Evolutionary conservation across 2,113 vertebrate genomes (phyloP).

Genomic region (Oophaga pumilio): DNA sequence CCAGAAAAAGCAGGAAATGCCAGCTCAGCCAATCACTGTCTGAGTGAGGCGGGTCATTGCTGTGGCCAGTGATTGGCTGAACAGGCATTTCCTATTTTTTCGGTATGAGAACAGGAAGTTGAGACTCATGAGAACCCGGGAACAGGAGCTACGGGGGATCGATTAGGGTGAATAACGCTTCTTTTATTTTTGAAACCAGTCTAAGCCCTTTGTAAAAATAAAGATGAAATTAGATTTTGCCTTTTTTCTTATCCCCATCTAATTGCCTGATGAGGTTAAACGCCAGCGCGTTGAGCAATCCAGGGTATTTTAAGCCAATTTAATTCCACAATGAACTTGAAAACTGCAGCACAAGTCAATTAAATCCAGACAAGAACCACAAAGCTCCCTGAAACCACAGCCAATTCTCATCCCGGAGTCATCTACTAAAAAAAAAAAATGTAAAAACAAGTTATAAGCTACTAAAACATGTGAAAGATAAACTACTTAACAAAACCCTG

Average conservation of each 20-base stretch:
- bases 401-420: neutral
- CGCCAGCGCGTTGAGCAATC: neutral
- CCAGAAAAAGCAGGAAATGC: no score
- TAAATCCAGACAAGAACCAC: neutral
- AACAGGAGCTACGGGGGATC: no score
- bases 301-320: slow-evolving; percentile 5
- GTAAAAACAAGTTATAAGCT: slow-evolving; percentile 2
- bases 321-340: slow-evolving; percentile 26
- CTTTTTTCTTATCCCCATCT: neutral
- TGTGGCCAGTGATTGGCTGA: no score
- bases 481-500: neutral
- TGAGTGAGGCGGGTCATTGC: no score
- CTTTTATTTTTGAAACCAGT: no score
- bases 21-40: no score
- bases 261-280: neutral
- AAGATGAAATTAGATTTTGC: neutral
- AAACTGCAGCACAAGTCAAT: slow-evolving; percentile 35
- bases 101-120: no score
- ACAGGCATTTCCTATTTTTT: no score
- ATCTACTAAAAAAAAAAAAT: slow-evolving; percentile 4
- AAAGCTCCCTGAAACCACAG: neutral
- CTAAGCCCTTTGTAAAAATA: no score
- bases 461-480: neutral
- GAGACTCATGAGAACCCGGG: no score
- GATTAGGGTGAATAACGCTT: no score